Percentiles rank a stretch among this genome's conserved stretches.
Conservation (phyloP, 1,140 invertebrate species). For the Cydia fagiglandana region DNA sequence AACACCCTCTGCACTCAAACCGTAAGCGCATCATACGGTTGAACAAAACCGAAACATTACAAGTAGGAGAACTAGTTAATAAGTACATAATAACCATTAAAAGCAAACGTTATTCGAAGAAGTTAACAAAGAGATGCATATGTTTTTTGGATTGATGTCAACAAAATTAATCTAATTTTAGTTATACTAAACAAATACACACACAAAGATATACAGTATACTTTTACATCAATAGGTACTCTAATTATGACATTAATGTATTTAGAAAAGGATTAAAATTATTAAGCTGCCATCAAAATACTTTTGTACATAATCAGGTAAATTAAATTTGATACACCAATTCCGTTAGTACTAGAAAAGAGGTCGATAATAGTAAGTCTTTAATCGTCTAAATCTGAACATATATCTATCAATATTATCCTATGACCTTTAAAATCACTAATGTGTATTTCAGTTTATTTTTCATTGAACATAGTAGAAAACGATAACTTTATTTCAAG, state of each 20-base stretch:
- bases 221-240: neutral
- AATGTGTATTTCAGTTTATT: neutral
- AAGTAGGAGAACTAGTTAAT: neutral
- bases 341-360: neutral
- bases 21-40: neutral
- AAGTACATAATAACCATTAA: neutral
- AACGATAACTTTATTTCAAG: no score
- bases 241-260: neutral
- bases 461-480: neutral
- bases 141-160: neutral
- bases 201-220: neutral
- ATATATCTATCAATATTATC: neutral
- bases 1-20: slow-evolving; percentile 32
- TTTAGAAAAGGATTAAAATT: slow-evolving; percentile 3
- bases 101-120: neutral
- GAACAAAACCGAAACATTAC: neutral
- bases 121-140: neutral
- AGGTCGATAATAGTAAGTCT: neutral
- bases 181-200: neutral
- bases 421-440: no score
- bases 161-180: neutral
- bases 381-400: slow-evolving; percentile 2
- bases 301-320: slow-evolving; percentile 20
- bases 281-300: slow-evolving; percentile 5
- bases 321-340: neutral